Evolutionary conservation across 2,888 invertebrate genomes (phyloP).

Genomic region (Acleris laterana): DNA sequence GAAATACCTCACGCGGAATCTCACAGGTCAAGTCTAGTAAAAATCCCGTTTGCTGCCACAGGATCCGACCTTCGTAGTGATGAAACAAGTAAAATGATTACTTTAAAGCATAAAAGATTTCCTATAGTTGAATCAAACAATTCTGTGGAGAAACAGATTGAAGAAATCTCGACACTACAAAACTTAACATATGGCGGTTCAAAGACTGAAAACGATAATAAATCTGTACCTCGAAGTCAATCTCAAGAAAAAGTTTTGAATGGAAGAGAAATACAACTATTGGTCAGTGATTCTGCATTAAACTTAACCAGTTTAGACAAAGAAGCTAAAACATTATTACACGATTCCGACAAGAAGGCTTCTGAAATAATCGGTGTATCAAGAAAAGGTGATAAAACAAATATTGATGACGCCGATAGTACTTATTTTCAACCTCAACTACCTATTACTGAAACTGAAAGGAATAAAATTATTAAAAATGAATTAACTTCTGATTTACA

Average conservation of each 20-base stretch:
- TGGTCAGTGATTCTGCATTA: neutral
- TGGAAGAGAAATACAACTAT: neutral
- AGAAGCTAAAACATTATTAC: too few species aligned
- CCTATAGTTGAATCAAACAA: constrained; percentile 18
- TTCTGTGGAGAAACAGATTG: constrained; percentile 22
- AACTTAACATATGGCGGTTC: neutral
- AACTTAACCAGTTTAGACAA: neutral
- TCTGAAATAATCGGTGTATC: too few species aligned
- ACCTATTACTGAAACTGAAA: neutral
- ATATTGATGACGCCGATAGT: too few species aligned
- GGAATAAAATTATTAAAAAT: neutral
- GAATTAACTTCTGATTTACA: neutral
- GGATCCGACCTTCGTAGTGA: constrained; percentile 12
- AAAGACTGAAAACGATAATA: neutral
- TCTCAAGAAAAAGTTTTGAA: neutral
- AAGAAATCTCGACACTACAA: constrained; percentile 5
- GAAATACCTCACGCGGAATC: neutral
- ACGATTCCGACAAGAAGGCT: too few species aligned
- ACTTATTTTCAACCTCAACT: neutral
- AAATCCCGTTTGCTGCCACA: constrained; percentile 4
- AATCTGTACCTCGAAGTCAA: neutral
- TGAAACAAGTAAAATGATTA: constrained; percentile 19
- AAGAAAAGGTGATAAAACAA: too few species aligned
- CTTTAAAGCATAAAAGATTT: constrained; percentile 21
- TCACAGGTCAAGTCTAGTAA: constrained; percentile 9